phyloP scores from a whole-genome alignment of 1,140 invertebrate species.

The Ips nitidus region DNA sequence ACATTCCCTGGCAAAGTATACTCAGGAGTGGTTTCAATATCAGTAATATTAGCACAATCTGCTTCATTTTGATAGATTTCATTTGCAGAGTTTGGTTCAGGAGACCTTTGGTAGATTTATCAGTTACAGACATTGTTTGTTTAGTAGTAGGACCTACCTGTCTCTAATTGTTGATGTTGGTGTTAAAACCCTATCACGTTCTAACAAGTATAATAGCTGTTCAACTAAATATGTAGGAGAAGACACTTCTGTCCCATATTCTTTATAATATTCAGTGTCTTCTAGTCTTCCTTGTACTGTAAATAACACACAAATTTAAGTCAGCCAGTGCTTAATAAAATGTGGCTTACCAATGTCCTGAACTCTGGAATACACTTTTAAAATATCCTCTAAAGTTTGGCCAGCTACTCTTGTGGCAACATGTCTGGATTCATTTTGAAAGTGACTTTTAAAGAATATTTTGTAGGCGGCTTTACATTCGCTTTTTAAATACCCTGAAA shows the following conservation, averaged over 20 bases:
- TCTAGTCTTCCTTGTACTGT: conserved; percentile 38
- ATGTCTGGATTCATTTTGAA: conserved; percentile 26
- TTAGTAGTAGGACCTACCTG: conserved; percentile 8
- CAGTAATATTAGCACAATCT: not conserved
- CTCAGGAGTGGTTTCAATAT: conserved; percentile 38
- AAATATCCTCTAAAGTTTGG: conserved; percentile 35
- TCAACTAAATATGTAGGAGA: conserved; percentile 25
- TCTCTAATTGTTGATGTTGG: conserved; percentile 29
- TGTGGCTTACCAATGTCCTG: conserved; percentile 35
- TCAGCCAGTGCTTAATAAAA: not conserved
- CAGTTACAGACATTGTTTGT: too few species aligned
- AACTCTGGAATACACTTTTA: conserved; percentile 31
- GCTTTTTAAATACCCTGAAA: conserved; percentile 37
- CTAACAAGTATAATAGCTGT: conserved; percentile 36
- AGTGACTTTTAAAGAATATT: conserved; percentile 31
- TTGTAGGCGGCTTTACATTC: conserved; percentile 35
- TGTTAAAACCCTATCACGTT: conserved; percentile 17
- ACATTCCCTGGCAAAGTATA: conserved; percentile 37
- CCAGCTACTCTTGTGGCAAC: conserved; percentile 34
- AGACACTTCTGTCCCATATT: conserved; percentile 13
- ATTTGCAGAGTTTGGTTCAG: too few species aligned
- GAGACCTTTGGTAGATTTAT: too few species aligned
- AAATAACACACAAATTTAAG: conserved; percentile 8
- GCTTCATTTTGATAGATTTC: too few species aligned
- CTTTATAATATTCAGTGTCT: conserved; percentile 36